Evolutionary conservation across 2,888 invertebrate genomes (phyloP).

Genomic region (Tenthredo scrophulariae): DNA sequence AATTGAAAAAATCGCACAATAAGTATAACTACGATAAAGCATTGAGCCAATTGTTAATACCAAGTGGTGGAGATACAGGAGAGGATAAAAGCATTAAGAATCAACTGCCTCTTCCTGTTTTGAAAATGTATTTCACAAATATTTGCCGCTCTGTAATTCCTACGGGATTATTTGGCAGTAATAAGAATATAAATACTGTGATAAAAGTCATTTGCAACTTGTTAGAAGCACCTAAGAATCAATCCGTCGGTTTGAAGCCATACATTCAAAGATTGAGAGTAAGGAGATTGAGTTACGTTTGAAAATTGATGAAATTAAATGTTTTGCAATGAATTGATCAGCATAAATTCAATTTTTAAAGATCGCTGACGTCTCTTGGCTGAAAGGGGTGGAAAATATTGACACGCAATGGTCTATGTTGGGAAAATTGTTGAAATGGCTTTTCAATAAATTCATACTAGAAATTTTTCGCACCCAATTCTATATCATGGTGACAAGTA

Average conservation of each 20-base stretch:
- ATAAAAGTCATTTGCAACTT: conserved; percentile 6
- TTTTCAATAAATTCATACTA: conserved; percentile 5
- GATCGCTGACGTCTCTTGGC: conserved; percentile 19
- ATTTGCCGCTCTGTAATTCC: neutral
- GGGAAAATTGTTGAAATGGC: conserved; percentile 35
- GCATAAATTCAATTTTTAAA: neutral
- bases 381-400: neutral
- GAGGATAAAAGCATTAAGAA: neutral
- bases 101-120: conserved; percentile 2
- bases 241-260: conserved; percentile 15
- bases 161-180: neutral
- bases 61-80: neutral
- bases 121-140: conserved; percentile 24
- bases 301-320: neutral
- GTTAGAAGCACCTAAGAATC: neutral
- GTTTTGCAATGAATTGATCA: neutral
- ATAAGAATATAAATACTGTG: conserved; percentile 17
- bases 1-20: conserved; percentile 1
- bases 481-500: conserved; percentile 6
- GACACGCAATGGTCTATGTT: neutral
- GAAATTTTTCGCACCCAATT: conserved; percentile 29
- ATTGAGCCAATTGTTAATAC: neutral
- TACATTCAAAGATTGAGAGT: conserved; percentile 28
- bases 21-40: conserved; percentile 17
- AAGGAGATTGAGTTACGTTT: neutral